Evolutionary conservation across 2,888 invertebrate genomes (phyloP).

Genomic region (Axea sp.): DNA sequence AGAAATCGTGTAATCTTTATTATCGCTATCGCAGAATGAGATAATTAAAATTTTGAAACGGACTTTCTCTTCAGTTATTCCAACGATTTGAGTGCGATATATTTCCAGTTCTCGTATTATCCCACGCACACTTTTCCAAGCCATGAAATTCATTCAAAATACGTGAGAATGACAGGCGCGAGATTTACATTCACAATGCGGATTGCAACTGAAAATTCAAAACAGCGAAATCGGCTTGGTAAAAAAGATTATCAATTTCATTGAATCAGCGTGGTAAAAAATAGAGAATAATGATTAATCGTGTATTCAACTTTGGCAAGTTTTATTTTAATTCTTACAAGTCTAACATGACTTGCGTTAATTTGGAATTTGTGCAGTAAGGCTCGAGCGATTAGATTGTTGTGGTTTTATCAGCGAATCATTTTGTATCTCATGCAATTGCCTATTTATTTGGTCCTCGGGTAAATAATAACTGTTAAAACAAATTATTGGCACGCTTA

Average conservation of each 20-base stretch:
- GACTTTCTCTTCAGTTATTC: conserved; percentile 45
- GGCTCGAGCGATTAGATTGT: conserved; percentile 20
- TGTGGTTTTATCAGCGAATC: conserved; percentile 22
- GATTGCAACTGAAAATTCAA: conserved; percentile 3
- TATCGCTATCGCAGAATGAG: not conserved
- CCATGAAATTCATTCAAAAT: conserved; percentile 37
- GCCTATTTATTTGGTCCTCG: conserved; percentile 14
- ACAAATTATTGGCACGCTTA: too few relatives aligned
- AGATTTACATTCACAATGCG: too few relatives aligned
- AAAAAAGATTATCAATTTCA: too few relatives aligned
- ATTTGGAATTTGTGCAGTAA: conserved; percentile 17
- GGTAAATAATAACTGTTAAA: too few relatives aligned
- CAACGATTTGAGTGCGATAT: conserved; percentile 11
- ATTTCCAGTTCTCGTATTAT: conserved; percentile 12
- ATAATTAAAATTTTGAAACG: conserved; percentile 47
- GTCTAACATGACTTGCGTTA: conserved; percentile 4
- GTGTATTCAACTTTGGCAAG: too few relatives aligned
- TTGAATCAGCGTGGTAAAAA: too few relatives aligned
- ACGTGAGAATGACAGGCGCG: too few relatives aligned
- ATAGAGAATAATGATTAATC: too few relatives aligned
- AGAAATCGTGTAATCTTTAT: conserved; percentile 21
- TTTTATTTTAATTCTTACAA: too few relatives aligned
- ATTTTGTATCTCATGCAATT: conserved; percentile 5
- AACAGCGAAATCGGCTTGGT: not conserved
- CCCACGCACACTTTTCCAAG: conserved; percentile 28